Evolutionary conservation across 2,888 invertebrate species (phyloP).

Genomic region (Muschampia plurimacula): DNA sequence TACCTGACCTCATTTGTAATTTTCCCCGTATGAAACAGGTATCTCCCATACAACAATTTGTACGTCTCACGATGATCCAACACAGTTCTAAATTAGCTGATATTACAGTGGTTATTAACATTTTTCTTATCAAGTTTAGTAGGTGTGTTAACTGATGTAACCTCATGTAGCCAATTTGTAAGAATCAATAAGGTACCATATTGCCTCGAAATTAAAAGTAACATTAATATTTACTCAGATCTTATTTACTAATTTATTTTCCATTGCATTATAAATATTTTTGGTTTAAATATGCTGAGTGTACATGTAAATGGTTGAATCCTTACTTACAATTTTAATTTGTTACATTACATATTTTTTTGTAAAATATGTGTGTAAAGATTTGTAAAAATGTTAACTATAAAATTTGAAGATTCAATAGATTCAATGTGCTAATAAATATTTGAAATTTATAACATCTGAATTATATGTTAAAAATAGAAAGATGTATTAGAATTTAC

Average conservation of each 20-base stretch:
- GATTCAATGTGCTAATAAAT: slow-evolving; percentile 17
- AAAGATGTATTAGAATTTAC: slow-evolving; percentile 11
- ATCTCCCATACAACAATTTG: slow-evolving; percentile 62
- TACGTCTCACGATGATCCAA: slow-evolving; percentile 45
- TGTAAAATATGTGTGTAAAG: slow-evolving; percentile 29
- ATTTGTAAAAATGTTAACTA: slow-evolving; percentile 20
- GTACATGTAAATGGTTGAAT: background rate
- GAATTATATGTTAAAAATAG: slow-evolving; percentile 7
- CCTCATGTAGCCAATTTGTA: background rate
- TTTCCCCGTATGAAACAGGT: slow-evolving; percentile 63
- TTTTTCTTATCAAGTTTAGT: background rate
- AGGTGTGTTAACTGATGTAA: background rate
- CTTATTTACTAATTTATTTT: background rate
- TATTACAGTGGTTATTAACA: background rate
- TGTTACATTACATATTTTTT: slow-evolving; percentile 21
- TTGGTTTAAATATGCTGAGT: background rate
- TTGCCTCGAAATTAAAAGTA: background rate
- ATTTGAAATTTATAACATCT: background rate
- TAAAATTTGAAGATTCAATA: background rate
- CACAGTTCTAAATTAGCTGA: slow-evolving; percentile 16
- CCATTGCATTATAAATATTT: background rate
- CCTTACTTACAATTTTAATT: background rate
- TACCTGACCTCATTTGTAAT: slow-evolving; percentile 68
- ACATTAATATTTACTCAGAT: background rate
- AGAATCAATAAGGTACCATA: background rate